Evolutionary conservation across 2,888 invertebrate species (phyloP).

Genomic region (Erebia ligea): DNA sequence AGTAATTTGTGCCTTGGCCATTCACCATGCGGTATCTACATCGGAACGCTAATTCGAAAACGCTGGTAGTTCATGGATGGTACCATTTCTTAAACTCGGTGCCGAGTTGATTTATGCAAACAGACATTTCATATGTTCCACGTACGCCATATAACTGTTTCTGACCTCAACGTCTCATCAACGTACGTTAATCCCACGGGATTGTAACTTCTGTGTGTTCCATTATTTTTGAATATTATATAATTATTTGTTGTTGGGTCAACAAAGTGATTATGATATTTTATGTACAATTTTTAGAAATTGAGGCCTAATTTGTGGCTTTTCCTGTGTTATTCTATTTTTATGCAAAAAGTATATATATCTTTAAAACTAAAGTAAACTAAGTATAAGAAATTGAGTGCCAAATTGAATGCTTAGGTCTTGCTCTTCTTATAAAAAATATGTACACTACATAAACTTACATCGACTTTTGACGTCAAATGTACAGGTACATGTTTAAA

Average conservation of each 20-base stretch:
- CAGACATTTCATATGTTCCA: conserved; percentile 67
- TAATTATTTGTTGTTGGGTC: neutral
- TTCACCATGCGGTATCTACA: too few species aligned
- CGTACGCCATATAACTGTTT: conserved; percentile 67
- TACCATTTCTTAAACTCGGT: conserved; percentile 47
- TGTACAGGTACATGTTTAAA: too few species aligned
- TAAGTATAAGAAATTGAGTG: too few species aligned
- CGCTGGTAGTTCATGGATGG: conserved; percentile 48
- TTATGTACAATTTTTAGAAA: neutral
- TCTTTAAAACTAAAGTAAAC: too few species aligned
- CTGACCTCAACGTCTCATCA: conserved; percentile 73
- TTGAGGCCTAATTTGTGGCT: too few species aligned
- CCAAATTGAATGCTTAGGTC: too few species aligned
- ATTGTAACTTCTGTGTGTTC: conserved; percentile 43
- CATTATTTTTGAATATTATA: conserved; percentile 25
- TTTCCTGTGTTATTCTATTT: too few species aligned
- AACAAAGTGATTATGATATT: neutral
- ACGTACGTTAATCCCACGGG: conserved; percentile 62
- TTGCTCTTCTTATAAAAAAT: too few species aligned
- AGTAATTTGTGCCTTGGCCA: too few species aligned
- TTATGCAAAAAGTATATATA: too few species aligned
- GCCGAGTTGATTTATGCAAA: conserved; percentile 73
- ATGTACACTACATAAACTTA: too few species aligned
- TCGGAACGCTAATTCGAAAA: conserved; percentile 11
- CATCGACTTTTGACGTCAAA: too few species aligned